Conservation (phyloP, 2,113 vertebrate genomes). For the Myrmecobius fasciatus region DNA sequence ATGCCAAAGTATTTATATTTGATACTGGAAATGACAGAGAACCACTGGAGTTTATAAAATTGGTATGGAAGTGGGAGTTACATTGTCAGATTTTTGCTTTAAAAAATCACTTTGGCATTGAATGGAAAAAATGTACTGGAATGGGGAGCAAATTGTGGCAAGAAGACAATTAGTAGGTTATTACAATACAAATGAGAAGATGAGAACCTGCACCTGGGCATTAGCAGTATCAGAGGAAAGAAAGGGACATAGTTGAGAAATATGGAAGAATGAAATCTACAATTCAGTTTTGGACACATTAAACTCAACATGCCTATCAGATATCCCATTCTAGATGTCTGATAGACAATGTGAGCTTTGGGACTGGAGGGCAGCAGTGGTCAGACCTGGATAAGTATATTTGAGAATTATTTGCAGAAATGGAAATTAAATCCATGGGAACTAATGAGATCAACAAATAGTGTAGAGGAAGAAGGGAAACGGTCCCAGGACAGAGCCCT, state of each 20-base stretch:
- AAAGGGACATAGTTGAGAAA: not conserved
- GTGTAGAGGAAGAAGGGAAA: not conserved
- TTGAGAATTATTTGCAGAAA: not conserved
- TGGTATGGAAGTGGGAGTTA: no score
- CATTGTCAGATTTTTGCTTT: not conserved
- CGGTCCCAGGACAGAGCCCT: not conserved
- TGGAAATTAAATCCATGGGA: not conserved
- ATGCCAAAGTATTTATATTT: no score
- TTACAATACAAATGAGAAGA: not conserved
- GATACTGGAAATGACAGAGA: no score
- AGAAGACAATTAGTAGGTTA: not conserved
- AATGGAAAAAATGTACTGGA: not conserved
- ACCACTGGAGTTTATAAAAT: no score
- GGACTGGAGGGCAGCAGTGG: not conserved
- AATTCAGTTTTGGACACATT: not conserved
- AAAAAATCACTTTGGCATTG: not conserved
- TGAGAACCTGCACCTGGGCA: not conserved
- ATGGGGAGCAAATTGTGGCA: not conserved
- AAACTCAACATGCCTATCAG: not conserved
- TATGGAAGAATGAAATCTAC: not conserved
- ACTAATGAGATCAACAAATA: not conserved
- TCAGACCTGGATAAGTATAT: not conserved
- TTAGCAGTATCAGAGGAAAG: not conserved
- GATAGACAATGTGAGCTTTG: not conserved
- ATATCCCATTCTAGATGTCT: not conserved